Conservation (phyloP, 1,140 invertebrate species). For the Arion vulgaris region DNA sequence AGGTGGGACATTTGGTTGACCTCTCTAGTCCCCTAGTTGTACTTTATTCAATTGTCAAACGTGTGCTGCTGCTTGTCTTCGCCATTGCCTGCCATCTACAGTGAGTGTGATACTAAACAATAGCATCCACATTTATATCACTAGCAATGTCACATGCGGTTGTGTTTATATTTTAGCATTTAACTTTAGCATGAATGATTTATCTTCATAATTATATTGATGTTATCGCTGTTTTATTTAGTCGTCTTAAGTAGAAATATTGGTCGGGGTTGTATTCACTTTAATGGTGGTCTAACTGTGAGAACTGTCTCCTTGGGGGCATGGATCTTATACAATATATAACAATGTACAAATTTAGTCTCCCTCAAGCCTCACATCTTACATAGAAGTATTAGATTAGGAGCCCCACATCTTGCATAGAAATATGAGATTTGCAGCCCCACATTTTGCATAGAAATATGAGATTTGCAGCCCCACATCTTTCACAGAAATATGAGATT, state of each 20-base stretch:
- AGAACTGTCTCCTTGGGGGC: too few relatives aligned
- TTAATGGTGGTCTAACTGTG: not conserved
- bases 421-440: too few relatives aligned
- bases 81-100: not conserved
- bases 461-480: too few relatives aligned
- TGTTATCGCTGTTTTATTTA: not conserved
- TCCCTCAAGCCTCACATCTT: too few relatives aligned
- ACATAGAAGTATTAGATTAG: too few relatives aligned
- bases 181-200: not conserved
- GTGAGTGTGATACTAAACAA: not conserved
- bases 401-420: too few relatives aligned
- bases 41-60: slow-evolving; percentile 12
- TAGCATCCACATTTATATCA: not conserved
- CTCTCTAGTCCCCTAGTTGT: slow-evolving; percentile 17
- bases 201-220: not conserved
- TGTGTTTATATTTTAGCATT: not conserved
- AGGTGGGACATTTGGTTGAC: slow-evolving; percentile 78
- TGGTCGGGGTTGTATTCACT: too few relatives aligned
- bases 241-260: too few relatives aligned
- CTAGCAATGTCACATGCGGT: not conserved
- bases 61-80: slow-evolving; percentile 27
- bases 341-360: too few relatives aligned
- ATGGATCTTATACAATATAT: too few relatives aligned
- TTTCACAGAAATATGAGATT: too few relatives aligned
- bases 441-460: too few relatives aligned